Conservation (phyloP, 2,888 invertebrate species). For the Cordilura impudica region DNA sequence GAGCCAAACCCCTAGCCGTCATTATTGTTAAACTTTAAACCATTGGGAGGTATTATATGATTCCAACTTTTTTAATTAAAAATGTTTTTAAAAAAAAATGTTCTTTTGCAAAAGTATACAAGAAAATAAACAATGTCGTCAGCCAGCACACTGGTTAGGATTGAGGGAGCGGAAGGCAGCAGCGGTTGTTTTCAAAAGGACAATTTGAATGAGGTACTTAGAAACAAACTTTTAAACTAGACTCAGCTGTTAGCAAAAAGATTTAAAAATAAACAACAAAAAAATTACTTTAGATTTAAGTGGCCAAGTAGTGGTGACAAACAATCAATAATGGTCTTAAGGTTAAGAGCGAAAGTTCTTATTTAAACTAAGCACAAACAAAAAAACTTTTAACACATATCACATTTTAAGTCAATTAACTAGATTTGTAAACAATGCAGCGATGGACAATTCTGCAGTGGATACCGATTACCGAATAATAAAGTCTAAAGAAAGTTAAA, state of each 20-base stretch:
- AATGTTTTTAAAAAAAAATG: background rate
- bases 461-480: no score
- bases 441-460: no score
- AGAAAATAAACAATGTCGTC: background rate
- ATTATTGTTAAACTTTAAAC: conserved; percentile 6
- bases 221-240: background rate
- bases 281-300: background rate
- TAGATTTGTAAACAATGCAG: no score
- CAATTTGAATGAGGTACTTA: background rate
- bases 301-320: background rate
- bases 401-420: no score
- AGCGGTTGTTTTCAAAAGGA: background rate
- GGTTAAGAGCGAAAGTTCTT: background rate
- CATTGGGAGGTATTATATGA: conserved; percentile 22
- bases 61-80: conserved; percentile 33
- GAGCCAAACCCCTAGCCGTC: background rate
- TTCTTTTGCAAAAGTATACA: background rate
- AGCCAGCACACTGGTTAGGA: background rate
- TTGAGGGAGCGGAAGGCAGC: background rate
- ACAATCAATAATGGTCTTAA: background rate
- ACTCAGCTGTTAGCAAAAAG: background rate
- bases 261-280: background rate
- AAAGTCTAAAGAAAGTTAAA: no score
- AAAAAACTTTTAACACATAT: no score
- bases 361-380: no score